Percentiles rank a stretch among this genome's conserved stretches.
phyloP scores from a whole-genome alignment of 37 sponge, comb jelly and placozoan species.

The Agelas oroides region DNA sequence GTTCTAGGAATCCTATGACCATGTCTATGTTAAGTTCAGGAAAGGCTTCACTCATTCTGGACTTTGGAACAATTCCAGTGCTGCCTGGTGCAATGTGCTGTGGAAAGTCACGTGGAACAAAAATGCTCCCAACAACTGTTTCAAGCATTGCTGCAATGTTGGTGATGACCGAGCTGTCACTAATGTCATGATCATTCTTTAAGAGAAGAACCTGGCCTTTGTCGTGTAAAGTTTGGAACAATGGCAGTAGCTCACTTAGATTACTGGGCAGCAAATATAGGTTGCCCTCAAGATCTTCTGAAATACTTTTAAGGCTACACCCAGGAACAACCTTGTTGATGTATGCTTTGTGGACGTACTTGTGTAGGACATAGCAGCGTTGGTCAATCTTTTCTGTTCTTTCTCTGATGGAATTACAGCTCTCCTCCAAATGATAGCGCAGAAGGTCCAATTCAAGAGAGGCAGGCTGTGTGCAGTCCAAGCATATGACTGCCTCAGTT shows the following conservation, averaged over 20 bases:
- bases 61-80: slow-evolving; percentile 12
- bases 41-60: background rate
- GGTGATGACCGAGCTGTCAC: slow-evolving; percentile 3
- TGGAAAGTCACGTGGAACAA: slow-evolving; percentile 19
- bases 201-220: slow-evolving; percentile 13
- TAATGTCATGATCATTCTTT: background rate
- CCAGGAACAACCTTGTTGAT: background rate
- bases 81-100: background rate
- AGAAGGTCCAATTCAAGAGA: too few species aligned
- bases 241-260: background rate
- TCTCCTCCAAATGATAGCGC: too few species aligned
- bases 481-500: too few species aligned
- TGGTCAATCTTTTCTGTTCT: too few species aligned
- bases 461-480: too few species aligned
- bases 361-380: too few species aligned
- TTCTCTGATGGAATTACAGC: too few species aligned
- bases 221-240: background rate
- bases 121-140: slow-evolving; percentile 9
- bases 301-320: background rate
- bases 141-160: slow-evolving; percentile 7
- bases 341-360: background rate
- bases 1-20: slow-evolving; percentile 4
- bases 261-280: background rate
- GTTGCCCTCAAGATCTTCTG: background rate
- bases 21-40: background rate